These are phyloP conservation scores for Peromyscus nudipes DNA, from an alignment of 2,797 vertebrate species.

Conservation along the genomic window DNA sequence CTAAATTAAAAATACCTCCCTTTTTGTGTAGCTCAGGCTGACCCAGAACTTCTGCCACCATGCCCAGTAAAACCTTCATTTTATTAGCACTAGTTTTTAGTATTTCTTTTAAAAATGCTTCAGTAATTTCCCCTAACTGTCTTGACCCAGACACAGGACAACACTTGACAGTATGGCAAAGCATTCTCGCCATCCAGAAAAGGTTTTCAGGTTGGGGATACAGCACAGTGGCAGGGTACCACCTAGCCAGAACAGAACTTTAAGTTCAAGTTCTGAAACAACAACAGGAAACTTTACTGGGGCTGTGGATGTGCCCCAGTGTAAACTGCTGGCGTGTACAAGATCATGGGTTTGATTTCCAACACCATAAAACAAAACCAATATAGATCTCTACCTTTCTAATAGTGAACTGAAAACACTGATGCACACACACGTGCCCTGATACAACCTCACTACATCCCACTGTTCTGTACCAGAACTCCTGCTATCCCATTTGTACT, in stretches of 20 bases:
- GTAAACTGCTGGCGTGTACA: neutral
- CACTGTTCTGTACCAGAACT: neutral
- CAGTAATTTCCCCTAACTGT: neutral
- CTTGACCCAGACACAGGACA: neutral
- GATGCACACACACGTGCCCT: neutral
- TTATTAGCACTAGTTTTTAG: neutral
- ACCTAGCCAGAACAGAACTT: neutral
- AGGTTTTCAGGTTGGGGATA: neutral
- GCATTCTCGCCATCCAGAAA: neutral
- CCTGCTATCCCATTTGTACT: neutral
- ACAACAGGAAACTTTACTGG: too few species aligned
- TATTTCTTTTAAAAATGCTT: slow-evolving; percentile 36
- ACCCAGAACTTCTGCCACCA: neutral
- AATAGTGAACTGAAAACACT: slow-evolving; percentile 3
- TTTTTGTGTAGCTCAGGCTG: neutral
- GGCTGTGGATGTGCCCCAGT: neutral
- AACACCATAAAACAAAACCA: neutral
- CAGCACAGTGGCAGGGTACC: neutral
- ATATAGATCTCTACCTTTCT: neutral
- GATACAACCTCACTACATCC: neutral
- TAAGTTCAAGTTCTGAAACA: neutral
- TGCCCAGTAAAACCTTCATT: neutral
- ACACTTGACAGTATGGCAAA: slow-evolving; percentile 1
- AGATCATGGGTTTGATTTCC: neutral
- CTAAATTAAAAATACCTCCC: slow-evolving; percentile 6